Base-by-base conservation (phyloP, 2,113 vertebrate genomes). In the Emberiza fucata region DNA sequence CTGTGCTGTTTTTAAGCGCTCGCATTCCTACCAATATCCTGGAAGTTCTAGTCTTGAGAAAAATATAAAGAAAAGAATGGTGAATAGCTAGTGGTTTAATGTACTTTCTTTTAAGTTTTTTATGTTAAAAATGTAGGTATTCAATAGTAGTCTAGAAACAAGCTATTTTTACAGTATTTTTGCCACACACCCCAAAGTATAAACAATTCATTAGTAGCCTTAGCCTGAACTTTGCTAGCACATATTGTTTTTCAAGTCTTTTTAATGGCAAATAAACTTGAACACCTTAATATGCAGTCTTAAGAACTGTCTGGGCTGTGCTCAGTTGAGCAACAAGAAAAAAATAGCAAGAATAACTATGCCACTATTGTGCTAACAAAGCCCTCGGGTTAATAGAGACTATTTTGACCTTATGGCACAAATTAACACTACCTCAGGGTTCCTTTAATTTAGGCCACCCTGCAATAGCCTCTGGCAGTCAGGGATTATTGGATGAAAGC, bases 391-490 rank as follows among this genome's bases (percentile, higher is more conserved):
- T 94, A 88, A 88, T 21, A 71, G 64, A 80, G 70, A 35, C 68
- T 88, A 69, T 61, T 93, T 89, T 91, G 94, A 93, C 50, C 48
- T 91, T 72, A 83, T 59, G 88, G 71, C 70, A 91, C 64, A 85
- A 90, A 93, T 95, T 88, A 93, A 88, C 83, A 84, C 76, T 70
- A 35, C 68, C 69, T 86, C 50, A 69, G 85, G 90, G 91, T 90
- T 94, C 48, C 69, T 88, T 90, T 94, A 93, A 90, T 92, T 90
- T 83, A 96, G 78, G 59, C 66, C 84, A 85, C 81, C 59, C 90
- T 96, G 68, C 37, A 95, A 53, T 33, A 94, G 68, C 64, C 64
- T 78, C 88, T 92, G 82, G 85, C 72, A 93, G 39, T 37, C 48
- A 72, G 53, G 45, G 59, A 72, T 91, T 95, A 86, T 45, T 45